phyloP scores from a whole-genome alignment of 2,888 invertebrate species.

The Synanthedon myopaeformis region DNA sequence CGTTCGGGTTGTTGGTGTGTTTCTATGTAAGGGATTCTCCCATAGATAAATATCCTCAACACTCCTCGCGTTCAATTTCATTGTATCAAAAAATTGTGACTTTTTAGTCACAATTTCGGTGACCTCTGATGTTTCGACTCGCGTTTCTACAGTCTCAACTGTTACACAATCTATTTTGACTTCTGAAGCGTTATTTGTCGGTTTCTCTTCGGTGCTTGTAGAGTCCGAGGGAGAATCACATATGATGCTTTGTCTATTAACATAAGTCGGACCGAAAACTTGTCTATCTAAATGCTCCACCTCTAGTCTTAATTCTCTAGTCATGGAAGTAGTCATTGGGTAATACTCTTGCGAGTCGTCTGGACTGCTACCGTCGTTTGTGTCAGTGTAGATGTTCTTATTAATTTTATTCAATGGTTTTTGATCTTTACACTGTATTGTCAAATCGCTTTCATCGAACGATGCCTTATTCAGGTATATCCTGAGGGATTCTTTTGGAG shows the following conservation, averaged over 20 bases:
- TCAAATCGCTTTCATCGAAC: slow-evolving; percentile 35
- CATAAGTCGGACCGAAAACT: slow-evolving; percentile 75
- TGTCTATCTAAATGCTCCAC: slow-evolving; percentile 86
- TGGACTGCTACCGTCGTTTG: slow-evolving; percentile 76
- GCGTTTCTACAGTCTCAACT: slow-evolving; percentile 24
- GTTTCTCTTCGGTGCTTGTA: slow-evolving; percentile 51
- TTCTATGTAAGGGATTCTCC: slow-evolving; percentile 81
- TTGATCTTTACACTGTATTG: slow-evolving; percentile 20
- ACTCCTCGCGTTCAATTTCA: slow-evolving; percentile 55
- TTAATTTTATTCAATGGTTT: slow-evolving; percentile 27
- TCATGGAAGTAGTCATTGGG: slow-evolving; percentile 89
- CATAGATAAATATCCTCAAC: slow-evolving; percentile 81
- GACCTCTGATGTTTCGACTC: slow-evolving; percentile 25
- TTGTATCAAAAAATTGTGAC: slow-evolving; percentile 45
- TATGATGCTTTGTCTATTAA: slow-evolving; percentile 44
- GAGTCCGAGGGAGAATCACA: slow-evolving; percentile 59
- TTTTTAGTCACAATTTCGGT: slow-evolving; percentile 33
- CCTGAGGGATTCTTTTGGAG: slow-evolving; percentile 39
- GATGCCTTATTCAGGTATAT: slow-evolving; percentile 49
- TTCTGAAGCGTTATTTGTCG: slow-evolving; percentile 25
- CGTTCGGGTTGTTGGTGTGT: slow-evolving; percentile 54
- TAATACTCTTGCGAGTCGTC: slow-evolving; percentile 87
- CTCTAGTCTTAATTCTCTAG: slow-evolving; percentile 83
- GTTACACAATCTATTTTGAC: slow-evolving; percentile 26
- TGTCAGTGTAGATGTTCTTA: slow-evolving; percentile 35